These are phyloP conservation scores for Hypolimnas misippus DNA, from an alignment of 2,888 invertebrate species.

Conservation along the genomic window DNA sequence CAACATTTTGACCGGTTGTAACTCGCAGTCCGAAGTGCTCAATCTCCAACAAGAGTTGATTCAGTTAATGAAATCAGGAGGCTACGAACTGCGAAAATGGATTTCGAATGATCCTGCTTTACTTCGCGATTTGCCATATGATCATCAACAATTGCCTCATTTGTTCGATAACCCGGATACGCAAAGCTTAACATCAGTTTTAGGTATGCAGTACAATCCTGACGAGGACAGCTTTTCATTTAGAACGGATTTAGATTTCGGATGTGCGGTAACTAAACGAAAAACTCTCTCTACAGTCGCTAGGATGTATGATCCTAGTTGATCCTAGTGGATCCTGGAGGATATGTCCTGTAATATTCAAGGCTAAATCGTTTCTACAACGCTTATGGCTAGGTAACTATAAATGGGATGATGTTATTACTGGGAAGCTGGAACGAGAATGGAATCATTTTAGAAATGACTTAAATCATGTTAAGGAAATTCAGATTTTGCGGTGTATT, in stretches of 20 bases:
- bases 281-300: not conserved
- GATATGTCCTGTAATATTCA: not conserved
- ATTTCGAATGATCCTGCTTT: not conserved
- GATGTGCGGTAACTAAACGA: not conserved
- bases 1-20: not conserved
- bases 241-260: not conserved
- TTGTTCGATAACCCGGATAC: not conserved
- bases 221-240: not conserved
- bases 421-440: too few species aligned
- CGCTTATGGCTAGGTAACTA: not conserved
- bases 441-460: too few species aligned
- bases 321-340: too few species aligned
- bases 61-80: not conserved
- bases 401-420: not conserved
- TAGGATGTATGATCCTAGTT: not conserved
- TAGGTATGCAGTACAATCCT: not conserved
- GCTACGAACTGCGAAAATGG: not conserved
- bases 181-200: not conserved
- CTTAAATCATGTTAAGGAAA: too few species aligned
- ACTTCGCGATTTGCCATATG: not conserved
- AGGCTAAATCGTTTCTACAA: not conserved
- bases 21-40: not conserved
- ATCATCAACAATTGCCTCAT: not conserved
- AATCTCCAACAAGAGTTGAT: not conserved
- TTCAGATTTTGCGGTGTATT: too few species aligned